phyloP scores from a whole-genome alignment of 2,888 invertebrate genomes.

The Xestia xanthographa region DNA sequence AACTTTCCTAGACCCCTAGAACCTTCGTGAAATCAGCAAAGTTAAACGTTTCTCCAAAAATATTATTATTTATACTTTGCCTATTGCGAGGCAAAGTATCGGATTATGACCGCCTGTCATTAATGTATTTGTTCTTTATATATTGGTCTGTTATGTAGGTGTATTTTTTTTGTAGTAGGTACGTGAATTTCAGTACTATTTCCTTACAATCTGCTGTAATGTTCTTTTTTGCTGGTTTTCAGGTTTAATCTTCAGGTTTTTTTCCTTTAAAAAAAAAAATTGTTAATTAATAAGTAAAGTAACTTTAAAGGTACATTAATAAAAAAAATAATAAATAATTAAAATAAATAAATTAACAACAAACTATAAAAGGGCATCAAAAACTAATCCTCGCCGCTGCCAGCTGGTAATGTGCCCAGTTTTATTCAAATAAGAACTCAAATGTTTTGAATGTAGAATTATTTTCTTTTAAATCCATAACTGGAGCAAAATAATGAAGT shows the following conservation, averaged over 20 bases:
- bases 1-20: background rate
- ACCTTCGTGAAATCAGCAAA: background rate
- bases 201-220: background rate
- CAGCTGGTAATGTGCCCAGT: no score
- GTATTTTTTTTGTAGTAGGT: background rate
- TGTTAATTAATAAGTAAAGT: no score
- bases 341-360: no score
- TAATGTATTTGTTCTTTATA: background rate
- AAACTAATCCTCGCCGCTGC: no score
- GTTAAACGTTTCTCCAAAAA: background rate
- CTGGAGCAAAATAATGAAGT: background rate
- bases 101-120: background rate
- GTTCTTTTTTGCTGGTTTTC: background rate
- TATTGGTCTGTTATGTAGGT: background rate
- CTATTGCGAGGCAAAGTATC: background rate
- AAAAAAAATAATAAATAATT: no score
- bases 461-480: background rate
- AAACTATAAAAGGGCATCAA: no score
- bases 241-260: background rate
- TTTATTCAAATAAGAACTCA: background rate
- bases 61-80: background rate
- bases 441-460: background rate
- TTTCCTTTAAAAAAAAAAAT: no score
- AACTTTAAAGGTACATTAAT: no score
- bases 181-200: background rate